A percentile compares a stretch with the other conserved stretches of the same genome.
These are phyloP conservation scores for Dichetophora obliterata DNA, from an alignment of 2,888 invertebrate species.

Conservation along the genomic window DNA sequence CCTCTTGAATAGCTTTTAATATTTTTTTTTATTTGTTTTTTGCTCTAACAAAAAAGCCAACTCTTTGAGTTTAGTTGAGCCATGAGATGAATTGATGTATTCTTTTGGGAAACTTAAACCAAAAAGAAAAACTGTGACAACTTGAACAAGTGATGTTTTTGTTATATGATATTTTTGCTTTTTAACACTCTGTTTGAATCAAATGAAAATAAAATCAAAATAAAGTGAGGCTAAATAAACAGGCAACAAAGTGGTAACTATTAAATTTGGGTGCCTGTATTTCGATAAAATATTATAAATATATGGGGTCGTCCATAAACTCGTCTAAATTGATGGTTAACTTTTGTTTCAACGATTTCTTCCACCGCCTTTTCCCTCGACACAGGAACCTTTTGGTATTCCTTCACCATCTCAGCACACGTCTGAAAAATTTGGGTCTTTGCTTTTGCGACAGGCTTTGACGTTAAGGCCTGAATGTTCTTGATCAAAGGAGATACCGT, in stretches of 20 bases:
- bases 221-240: constrained; percentile 22
- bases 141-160: neutral
- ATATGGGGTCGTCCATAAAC: too few relatives aligned
- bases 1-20: constrained; percentile 14
- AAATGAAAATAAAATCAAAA: constrained; percentile 19
- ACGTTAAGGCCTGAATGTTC: too few relatives aligned
- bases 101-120: constrained; percentile 18
- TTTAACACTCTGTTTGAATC: neutral
- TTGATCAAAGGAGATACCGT: too few relatives aligned
- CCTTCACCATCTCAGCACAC: too few relatives aligned
- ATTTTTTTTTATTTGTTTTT: too few relatives aligned
- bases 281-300: neutral
- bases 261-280: neutral
- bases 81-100: constrained; percentile 32
- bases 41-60: neutral
- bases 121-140: constrained; percentile 15
- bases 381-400: too few relatives aligned
- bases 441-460: too few relatives aligned
- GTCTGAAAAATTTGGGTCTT: too few relatives aligned
- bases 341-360: too few relatives aligned
- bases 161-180: neutral
- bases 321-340: too few relatives aligned
- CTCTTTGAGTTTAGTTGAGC: neutral
- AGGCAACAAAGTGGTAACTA: neutral
- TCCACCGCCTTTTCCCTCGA: too few relatives aligned